phyloP scores from a whole-genome alignment of 2,888 invertebrate species.

The Sphaerophoria taeniata region DNA sequence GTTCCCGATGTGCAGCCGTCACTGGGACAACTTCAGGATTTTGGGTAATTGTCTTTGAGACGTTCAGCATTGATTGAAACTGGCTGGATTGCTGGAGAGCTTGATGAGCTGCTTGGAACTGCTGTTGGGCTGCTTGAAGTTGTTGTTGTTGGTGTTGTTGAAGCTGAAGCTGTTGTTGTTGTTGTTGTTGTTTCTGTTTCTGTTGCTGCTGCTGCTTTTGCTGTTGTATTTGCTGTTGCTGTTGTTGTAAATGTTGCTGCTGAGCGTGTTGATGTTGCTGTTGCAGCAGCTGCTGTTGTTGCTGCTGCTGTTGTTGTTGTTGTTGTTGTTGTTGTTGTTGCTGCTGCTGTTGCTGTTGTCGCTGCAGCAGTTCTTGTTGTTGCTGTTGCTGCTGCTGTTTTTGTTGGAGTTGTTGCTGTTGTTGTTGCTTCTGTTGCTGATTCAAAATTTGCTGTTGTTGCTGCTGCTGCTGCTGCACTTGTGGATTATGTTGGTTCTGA shows the following conservation, averaged over 20 bases:
- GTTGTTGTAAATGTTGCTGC: slow-evolving; percentile 45
- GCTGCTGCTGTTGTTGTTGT: slow-evolving; percentile 4
- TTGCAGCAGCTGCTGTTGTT: slow-evolving; percentile 17
- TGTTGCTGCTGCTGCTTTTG: slow-evolving; percentile 18
- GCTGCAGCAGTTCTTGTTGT: slow-evolving; percentile 23
- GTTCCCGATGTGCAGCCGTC: slow-evolving; percentile 4
- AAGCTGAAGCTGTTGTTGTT: not conserved
- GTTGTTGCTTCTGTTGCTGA: not conserved
- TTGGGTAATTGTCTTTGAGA: slow-evolving; percentile 12
- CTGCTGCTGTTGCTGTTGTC: slow-evolving; percentile 22
- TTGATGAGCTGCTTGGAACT: not conserved
- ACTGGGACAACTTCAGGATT: not conserved
- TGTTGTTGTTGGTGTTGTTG: not conserved
- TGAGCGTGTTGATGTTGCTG: slow-evolving; percentile 18
- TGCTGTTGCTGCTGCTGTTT: slow-evolving; percentile 13
- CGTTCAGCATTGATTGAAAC: not conserved
- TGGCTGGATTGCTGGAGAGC: slow-evolving; percentile 8
- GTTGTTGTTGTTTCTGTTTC: not conserved
- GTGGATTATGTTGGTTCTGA: slow-evolving; percentile 6
- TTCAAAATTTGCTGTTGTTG: slow-evolving; percentile 4
- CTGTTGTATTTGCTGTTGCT: slow-evolving; percentile 20
- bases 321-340: slow-evolving; percentile 27
- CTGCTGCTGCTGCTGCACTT: slow-evolving; percentile 26
- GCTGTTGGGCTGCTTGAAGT: not conserved
- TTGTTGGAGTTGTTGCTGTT: not conserved